Evolutionary conservation across 2,888 invertebrate genomes (phyloP).

Genomic region (Ormyrus pomaceus): DNA sequence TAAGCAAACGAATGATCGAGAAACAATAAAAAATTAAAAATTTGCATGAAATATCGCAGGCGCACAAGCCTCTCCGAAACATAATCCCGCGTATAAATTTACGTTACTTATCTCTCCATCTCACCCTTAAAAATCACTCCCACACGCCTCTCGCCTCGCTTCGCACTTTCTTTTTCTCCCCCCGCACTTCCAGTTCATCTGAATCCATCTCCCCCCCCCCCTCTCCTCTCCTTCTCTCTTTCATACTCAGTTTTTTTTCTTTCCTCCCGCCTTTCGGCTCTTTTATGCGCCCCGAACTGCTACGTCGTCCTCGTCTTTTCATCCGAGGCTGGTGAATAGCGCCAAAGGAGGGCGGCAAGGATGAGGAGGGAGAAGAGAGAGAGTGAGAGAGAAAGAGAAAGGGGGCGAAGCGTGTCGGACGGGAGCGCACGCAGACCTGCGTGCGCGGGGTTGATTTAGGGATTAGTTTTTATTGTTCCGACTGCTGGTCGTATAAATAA

Average conservation of each 20-base stretch:
- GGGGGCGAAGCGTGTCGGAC: too few relatives aligned
- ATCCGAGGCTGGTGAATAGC: slow-evolving; percentile 52
- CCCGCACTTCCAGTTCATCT: background rate
- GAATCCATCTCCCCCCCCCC: slow-evolving; percentile 41
- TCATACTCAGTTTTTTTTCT: slow-evolving; percentile 20
- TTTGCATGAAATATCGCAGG: too few relatives aligned
- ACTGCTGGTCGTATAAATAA: slow-evolving; percentile 19
- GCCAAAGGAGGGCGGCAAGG: slow-evolving; percentile 52
- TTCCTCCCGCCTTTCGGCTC: slow-evolving; percentile 38
- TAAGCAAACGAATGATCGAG: too few relatives aligned
- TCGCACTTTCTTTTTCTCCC: slow-evolving; percentile 38
- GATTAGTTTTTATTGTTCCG: slow-evolving; percentile 40
- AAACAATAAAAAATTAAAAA: too few relatives aligned
- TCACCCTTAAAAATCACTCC: too few relatives aligned
- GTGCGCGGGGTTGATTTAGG: slow-evolving; percentile 33
- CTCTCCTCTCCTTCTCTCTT: slow-evolving; percentile 4
- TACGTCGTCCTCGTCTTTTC: slow-evolving; percentile 43
- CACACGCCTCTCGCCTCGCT: slow-evolving; percentile 24
- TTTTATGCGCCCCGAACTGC: slow-evolving; percentile 38
- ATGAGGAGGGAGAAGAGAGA: background rate
- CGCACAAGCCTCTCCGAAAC: too few relatives aligned
- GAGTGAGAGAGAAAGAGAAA: background rate
- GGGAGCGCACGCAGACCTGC: background rate
- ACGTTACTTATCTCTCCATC: too few relatives aligned
- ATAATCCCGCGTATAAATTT: too few relatives aligned